Base-by-base conservation (phyloP, 30 jellyfish, hydroid and myxozoan genomes). In the Aurelia sp. region DNA sequence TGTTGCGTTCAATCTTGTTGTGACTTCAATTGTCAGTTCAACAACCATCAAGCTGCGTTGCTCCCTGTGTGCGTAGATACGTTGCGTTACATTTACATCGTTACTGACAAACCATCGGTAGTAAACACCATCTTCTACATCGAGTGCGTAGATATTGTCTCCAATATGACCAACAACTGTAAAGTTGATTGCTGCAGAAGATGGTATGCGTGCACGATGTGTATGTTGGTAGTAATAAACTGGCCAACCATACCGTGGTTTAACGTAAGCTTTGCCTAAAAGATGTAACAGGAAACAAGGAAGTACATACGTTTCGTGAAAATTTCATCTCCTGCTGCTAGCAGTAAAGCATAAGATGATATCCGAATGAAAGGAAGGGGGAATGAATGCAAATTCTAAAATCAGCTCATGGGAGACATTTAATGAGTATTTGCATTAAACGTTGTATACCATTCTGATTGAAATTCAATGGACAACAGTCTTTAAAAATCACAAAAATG, bases 201-300 rank as follows among this genome's bases (percentile, higher is more conserved):
- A 68, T 5, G 96, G 96, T 9, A 87, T 48, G 1, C 96, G 67
- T 3, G 96, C 96, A 31, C 96, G 60, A 79, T 87, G 96, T 11
- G 94, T 84, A 33, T 84, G 90, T 47, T 84, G 62, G 71, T 13
- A n/a, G 22, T 80, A 80, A 17, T 57, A 15, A 20, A 76, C 58
- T 6, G 78, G 59, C 71, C 78, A 51, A 16, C 82, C 66, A 55
- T 76, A 23, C 3, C 87, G 79, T 33, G 88, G 88, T 23, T 22
- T 71, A 10, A 76, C 81, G 62, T 84, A 66, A 58, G 94, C 94
- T 63, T 67, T 59, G 4, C 55, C 55, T 44, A 44, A 44, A 44
- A 44, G 15, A 44, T 9, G 10, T 44, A 44, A 13, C 9, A 44
- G 10, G 11, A 37, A 7, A 9, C 0, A 44, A 44, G n/a, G n/a